Base-by-base conservation (phyloP, 2,797 vertebrate species). In the Tolypeutes matacus region DNA sequence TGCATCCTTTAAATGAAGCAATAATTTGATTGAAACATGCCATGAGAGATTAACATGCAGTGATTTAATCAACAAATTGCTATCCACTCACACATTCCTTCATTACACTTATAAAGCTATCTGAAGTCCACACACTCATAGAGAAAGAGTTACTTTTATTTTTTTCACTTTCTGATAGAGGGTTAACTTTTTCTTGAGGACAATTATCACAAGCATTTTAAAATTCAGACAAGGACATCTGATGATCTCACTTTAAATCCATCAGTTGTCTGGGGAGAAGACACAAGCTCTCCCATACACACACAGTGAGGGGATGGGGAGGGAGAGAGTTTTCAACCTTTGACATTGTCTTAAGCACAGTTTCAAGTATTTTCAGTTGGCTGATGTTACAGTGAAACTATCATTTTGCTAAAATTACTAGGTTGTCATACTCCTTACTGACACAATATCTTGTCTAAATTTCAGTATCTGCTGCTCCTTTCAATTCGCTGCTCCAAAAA, bases 41-140 rank as follows among this genome's bases (percentile, higher is more conserved):
- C 60, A n/a, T 80, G 5, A 97, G 95, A 88, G 18, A 64, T 58
- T 94, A 96, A 27, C 31, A 96, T 69, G 92, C 64, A 93, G 87
- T 78, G 75, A 97, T 94, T 93, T 34, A 96, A 96, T 83, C 92
- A 97, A 76, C 75, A 96, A 95, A 97, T 94, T 77, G 72, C 85
- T 46, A 96, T 97, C 18, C 62, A 91, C 94, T 75, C 86, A n/a
- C 86, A n/a, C 1, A 1, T 31, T 91, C n/a, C 42, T 81, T 62
- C 39, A n/a, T 78, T 27, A 91, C 46, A 93, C 65, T 95, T 46
- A 84, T 17, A 67, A 94, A 77, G 27, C 64, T 67, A 75, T 90
- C 0, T 95, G 70, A 95, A 60, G 53, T 18, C 34, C 0, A 0
- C 39, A 62, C 29, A 82, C 14, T 67, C 25, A 21, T 2, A 39